Percentiles rank a stretch among this genome's conserved stretches.
Conservation (phyloP, 2,113 vertebrate genomes). For the Tetraodon nigroviridis region DNA sequence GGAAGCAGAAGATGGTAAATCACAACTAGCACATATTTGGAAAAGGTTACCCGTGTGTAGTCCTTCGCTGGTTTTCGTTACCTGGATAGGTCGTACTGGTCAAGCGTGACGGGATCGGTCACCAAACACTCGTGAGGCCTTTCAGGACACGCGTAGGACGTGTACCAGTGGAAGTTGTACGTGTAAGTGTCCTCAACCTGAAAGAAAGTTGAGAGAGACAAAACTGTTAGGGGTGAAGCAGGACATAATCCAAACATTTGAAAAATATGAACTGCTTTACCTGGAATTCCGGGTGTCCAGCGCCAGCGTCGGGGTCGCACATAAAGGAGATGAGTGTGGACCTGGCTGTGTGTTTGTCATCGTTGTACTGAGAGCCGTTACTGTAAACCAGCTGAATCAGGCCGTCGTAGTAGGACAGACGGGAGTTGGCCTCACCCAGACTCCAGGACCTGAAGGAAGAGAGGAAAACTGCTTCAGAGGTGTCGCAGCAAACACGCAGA, state of each 20-base stretch:
- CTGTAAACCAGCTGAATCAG: slow-evolving; percentile 86
- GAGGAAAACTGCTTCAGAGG: not conserved
- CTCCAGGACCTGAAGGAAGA: slow-evolving; percentile 72
- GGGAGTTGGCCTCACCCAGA: slow-evolving; percentile 80
- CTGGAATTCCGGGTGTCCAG: slow-evolving; percentile 87
- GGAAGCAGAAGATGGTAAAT: slow-evolving; percentile 8
- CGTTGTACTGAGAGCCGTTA: slow-evolving; percentile 84
- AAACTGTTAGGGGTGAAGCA: not conserved
- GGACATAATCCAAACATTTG: not conserved
- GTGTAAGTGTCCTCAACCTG: slow-evolving; percentile 85
- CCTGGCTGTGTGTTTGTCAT: slow-evolving; percentile 74
- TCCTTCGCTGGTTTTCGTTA: slow-evolving; percentile 40
- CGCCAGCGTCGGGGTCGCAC: slow-evolving; percentile 81
- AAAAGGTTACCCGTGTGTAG: too few relatives aligned
- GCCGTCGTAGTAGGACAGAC: slow-evolving; percentile 89
- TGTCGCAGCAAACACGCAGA: too few relatives aligned
- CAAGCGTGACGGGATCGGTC: slow-evolving; percentile 76
- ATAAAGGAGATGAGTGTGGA: slow-evolving; percentile 89
- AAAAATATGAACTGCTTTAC: slow-evolving; percentile 54
- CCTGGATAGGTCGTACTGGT: slow-evolving; percentile 95
- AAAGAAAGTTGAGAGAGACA: not conserved
- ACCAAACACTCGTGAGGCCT: slow-evolving; percentile 87
- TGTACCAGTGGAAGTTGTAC: slow-evolving; percentile 96
- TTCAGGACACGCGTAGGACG: slow-evolving; percentile 89
- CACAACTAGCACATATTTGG: not conserved